phyloP scores from a whole-genome alignment of 2,797 vertebrate species.

The Pseudomugil gertrudae region DNA sequence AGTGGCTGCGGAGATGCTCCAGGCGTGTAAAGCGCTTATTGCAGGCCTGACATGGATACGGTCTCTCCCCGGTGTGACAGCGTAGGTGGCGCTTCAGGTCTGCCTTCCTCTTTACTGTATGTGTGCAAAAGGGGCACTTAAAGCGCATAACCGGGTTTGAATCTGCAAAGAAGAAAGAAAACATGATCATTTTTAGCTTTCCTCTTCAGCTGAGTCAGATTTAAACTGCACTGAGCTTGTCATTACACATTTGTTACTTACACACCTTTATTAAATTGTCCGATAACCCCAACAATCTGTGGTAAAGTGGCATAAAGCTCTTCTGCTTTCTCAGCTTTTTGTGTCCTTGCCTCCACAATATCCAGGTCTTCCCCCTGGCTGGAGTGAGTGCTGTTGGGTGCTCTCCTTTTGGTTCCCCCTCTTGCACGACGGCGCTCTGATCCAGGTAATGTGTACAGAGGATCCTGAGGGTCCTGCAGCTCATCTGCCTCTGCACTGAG shows the following conservation, averaged over 20 bases:
- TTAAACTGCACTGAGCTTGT: background rate
- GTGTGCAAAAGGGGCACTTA: constrained; percentile 97
- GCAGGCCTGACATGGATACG: constrained; percentile 96
- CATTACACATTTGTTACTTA: background rate
- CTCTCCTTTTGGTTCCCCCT: constrained; percentile 71
- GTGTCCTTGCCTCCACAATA: constrained; percentile 78
- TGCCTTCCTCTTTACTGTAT: constrained; percentile 96
- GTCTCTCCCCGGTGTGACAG: constrained; percentile 95
- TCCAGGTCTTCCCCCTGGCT: constrained; percentile 74
- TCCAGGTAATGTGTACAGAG: constrained; percentile 71
- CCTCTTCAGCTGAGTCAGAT: background rate
- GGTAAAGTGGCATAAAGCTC: constrained; percentile 85
- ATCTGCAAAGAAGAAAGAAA: constrained; percentile 78
- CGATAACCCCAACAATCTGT: constrained; percentile 84
- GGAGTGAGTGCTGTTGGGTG: constrained; percentile 63
- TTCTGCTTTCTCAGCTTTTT: constrained; percentile 85
- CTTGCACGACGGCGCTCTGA: constrained; percentile 71
- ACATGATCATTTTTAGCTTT: constrained; percentile 7
- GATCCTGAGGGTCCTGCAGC: constrained; percentile 74
- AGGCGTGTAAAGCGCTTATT: constrained; percentile 96
- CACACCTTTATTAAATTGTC: constrained; percentile 89
- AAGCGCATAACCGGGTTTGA: constrained; percentile 91
- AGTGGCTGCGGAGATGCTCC: constrained; percentile 96
- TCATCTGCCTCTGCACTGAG: constrained; percentile 65
- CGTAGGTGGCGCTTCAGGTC: constrained; percentile 97